phyloP scores from a whole-genome alignment of 2,113 vertebrate species.

The Tylochromis polylepis region DNA sequence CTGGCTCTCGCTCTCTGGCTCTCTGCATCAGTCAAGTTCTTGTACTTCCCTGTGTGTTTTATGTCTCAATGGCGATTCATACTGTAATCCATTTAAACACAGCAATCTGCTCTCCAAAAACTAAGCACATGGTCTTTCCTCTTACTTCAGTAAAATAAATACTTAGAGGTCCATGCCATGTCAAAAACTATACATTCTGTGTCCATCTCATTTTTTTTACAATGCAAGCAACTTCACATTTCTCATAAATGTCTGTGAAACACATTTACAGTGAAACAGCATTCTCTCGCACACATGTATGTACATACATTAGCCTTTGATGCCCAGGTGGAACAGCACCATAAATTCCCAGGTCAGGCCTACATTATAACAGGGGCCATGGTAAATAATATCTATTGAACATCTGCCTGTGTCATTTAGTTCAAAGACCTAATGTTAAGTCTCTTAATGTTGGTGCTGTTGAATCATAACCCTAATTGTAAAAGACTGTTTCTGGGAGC shows the following conservation, averaged over 20 bases:
- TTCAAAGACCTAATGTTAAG: background rate
- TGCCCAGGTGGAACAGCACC: background rate
- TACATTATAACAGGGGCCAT: background rate
- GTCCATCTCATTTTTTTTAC: background rate
- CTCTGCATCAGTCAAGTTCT: background rate
- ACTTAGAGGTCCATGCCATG: background rate
- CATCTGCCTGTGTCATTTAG: background rate
- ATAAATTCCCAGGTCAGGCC: background rate
- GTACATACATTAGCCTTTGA: background rate
- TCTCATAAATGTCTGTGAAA: background rate
- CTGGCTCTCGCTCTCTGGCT: too few relatives aligned
- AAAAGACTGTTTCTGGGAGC: background rate
- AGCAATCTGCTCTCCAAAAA: background rate
- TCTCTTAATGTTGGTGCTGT: background rate
- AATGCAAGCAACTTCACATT: background rate
- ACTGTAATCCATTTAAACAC: background rate
- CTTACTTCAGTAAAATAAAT: background rate
- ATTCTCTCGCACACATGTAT: background rate
- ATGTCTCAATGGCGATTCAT: background rate
- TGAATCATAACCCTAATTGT: background rate
- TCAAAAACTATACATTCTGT: background rate
- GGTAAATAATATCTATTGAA: background rate
- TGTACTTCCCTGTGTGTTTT: background rate
- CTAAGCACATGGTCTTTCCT: background rate
- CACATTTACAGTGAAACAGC: background rate